Percentiles rank a stretch among this genome's conserved stretches.
phyloP scores from a whole-genome alignment of 2,888 invertebrate species.

The Andrena fulva region DNA sequence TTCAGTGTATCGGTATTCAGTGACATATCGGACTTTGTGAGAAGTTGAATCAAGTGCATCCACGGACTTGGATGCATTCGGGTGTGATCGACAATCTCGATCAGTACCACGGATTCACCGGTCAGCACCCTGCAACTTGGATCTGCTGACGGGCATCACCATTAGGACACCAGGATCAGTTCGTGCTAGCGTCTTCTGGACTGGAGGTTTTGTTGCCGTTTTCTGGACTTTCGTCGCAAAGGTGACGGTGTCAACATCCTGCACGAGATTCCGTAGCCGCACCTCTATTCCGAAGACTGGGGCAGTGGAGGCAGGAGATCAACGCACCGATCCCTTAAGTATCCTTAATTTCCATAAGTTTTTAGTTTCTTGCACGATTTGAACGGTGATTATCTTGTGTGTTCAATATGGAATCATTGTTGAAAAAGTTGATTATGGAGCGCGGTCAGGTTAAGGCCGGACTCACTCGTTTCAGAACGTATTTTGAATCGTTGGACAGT shows the following conservation, averaged over 20 bases:
- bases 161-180: background rate
- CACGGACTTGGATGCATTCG: too few species aligned
- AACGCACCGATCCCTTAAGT: background rate
- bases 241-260: background rate
- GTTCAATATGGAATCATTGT: background rate
- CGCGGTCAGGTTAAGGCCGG: background rate
- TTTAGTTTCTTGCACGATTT: background rate
- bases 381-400: background rate
- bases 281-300: background rate
- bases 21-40: too few species aligned
- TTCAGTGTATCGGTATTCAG: too few species aligned
- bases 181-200: background rate
- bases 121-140: constrained; percentile 2
- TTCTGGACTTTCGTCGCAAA: background rate
- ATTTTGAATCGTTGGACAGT: background rate
- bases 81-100: background rate
- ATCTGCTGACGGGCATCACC: background rate
- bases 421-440: background rate
- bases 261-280: background rate
- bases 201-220: too few species aligned
- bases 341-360: background rate
- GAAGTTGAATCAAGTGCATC: too few species aligned
- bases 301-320: background rate
- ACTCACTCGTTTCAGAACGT: background rate
- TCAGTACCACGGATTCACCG: background rate